These are phyloP conservation scores for Plectrocnemia conspersa DNA, from an alignment of 1,140 invertebrate species.

Conservation along the genomic window DNA sequence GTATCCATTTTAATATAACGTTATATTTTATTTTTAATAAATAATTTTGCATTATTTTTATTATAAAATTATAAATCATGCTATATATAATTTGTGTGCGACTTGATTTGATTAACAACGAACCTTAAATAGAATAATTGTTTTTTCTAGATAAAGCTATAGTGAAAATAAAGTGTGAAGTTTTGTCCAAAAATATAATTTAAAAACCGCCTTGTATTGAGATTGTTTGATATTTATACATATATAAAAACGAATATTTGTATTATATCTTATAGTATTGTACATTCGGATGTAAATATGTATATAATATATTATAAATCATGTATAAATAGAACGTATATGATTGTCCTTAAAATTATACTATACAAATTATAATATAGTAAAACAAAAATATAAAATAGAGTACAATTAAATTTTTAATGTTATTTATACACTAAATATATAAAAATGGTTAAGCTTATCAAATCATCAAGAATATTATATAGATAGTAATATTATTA, in stretches of 20 bases:
- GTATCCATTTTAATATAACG: no score
- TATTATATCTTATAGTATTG: background rate
- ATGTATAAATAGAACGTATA: background rate
- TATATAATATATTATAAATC: background rate
- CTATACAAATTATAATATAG: background rate
- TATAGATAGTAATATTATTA: background rate
- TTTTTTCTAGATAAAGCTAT: no score
- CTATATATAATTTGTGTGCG: no score
- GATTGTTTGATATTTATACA: slow-evolving; percentile 8
- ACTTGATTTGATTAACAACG: no score
- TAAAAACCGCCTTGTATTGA: no score
- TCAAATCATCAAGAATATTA: background rate
- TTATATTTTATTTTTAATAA: background rate
- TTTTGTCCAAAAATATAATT: no score
- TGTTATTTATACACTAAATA: background rate
- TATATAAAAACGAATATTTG: background rate
- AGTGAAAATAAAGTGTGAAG: no score
- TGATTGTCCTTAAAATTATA: background rate
- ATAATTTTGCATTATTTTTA: slow-evolving; percentile 7
- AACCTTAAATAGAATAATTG: no score
- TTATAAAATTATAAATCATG: background rate
- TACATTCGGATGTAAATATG: background rate
- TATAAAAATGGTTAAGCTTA: background rate
- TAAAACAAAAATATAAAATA: no score
- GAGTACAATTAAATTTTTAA: slow-evolving; percentile 21